phyloP scores from a whole-genome alignment of 2,113 vertebrate species.

The Istiophorus platypterus region DNA sequence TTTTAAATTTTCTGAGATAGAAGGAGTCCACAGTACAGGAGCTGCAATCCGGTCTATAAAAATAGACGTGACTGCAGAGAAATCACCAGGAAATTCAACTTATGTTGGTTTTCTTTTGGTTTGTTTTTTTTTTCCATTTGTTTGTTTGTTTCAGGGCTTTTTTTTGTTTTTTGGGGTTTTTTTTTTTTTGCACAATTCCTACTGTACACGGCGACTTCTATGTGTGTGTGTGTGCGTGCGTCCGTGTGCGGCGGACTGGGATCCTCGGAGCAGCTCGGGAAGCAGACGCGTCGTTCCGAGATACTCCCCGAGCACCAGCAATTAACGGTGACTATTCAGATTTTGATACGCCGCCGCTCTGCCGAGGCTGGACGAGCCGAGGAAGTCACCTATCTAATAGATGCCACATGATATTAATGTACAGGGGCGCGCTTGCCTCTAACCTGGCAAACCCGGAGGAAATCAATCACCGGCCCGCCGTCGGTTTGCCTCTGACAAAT shows the following conservation, averaged over 20 bases:
- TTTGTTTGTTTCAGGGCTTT: no score
- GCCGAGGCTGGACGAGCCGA: constrained; percentile 53
- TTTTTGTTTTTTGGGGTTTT: no score
- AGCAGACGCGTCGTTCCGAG: constrained; percentile 25
- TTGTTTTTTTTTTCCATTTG: neutral
- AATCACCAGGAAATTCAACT: constrained; percentile 4
- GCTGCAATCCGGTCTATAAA: neutral
- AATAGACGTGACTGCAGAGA: neutral
- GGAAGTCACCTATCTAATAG: constrained; percentile 78
- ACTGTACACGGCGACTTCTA: neutral
- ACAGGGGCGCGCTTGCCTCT: constrained; percentile 58
- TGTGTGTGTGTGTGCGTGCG: neutral
- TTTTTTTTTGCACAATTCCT: neutral
- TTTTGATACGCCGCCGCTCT: constrained; percentile 61
- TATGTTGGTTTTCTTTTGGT: neutral
- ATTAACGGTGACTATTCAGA: constrained; percentile 77
- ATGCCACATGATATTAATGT: constrained; percentile 81
- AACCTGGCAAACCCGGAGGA: constrained; percentile 74
- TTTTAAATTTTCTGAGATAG: constrained; percentile 4
- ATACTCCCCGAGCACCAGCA: constrained; percentile 54
- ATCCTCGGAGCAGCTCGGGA: constrained; percentile 3
- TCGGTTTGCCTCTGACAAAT: constrained; percentile 80
- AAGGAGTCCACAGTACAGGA: constrained; percentile 12
- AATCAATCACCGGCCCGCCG: constrained; percentile 78
- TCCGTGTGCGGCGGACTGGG: neutral